A percentile compares a stretch with the other conserved stretches of the same genome.
Evolutionary conservation across 2,888 invertebrate species (phyloP).

Genomic region (Cephus rjabovi): DNA sequence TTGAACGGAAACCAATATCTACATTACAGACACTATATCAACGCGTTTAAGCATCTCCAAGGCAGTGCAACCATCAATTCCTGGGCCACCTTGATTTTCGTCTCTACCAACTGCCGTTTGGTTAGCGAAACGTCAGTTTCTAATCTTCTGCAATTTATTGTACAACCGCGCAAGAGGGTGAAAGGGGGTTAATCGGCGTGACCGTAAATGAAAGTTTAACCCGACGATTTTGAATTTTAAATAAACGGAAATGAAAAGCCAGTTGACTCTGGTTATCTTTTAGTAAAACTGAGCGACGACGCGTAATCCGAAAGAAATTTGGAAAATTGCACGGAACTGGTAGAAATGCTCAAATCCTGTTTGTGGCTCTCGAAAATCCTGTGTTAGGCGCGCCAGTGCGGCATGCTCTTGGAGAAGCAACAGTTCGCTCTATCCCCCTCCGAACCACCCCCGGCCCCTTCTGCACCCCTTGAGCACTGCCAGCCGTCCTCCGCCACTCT

Average conservation of each 20-base stretch:
- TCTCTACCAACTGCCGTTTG: background rate
- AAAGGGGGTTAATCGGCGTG: background rate
- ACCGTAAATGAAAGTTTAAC: background rate
- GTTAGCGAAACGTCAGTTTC: background rate
- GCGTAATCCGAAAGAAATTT: background rate
- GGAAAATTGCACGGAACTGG: conserved; percentile 1
- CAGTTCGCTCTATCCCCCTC: conserved; percentile 56
- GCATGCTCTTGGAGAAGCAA: conserved; percentile 58
- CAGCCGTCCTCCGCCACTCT: conserved; percentile 17
- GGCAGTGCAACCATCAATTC: background rate
- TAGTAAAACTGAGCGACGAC: background rate
- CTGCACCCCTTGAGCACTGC: conserved; percentile 25
- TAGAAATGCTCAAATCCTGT: conserved; percentile 40
- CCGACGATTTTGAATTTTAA: background rate
- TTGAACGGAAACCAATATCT: background rate
- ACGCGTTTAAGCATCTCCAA: background rate
- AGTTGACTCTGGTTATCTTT: background rate
- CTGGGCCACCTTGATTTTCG: background rate
- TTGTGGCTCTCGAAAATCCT: conserved; percentile 51
- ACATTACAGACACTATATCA: background rate
- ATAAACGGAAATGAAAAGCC: background rate
- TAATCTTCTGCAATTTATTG: background rate
- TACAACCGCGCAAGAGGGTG: background rate
- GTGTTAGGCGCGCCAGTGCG: conserved; percentile 37
- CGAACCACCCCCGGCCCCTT: conserved; percentile 25